Base-by-base conservation (phyloP, 2,797 vertebrate species). In the Argentina silus region DNA sequence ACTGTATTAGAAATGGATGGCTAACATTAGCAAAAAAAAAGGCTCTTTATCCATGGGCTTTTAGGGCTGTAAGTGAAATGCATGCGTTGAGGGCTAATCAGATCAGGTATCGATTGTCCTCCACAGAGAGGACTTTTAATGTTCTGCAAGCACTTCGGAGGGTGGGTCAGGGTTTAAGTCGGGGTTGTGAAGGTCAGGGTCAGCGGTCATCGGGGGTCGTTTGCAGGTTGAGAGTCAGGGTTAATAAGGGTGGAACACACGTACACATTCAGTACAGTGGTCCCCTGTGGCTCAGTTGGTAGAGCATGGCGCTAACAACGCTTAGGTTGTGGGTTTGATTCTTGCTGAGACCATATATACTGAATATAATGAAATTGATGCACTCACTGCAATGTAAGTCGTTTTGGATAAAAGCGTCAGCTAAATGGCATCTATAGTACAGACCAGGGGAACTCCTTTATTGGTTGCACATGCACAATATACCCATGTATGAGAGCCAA, bases 41-140 rank as follows among this genome's bases (percentile, higher is more conserved):
- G 78, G 70, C 72, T 80, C 75, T 15, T 83, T 84, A 75, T 80
- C 84, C 79, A 81, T 75, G 53, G 65, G 73, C 70, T 74, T 84
- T 82, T 87, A 70, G 76, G 76, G 83, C 77, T 83, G 66, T 84
- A 75, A 80, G 77, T 81, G 64, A 83, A 83, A 85, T 69, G 61
- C 82, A 77, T 81, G 72, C 77, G 78, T 76, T 61, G 77, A 71
- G 79, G 77, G 45, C 80, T 88, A 89, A 91, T 90, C 83, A 88
- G 77, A 90, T 90, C 78, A 83, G 60, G 55, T 86, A 90, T 89
- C 72, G 87, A 91, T 85, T 71, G 74, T 72, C 77, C 78, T 77
- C 86, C 78, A 78, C 79, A 72, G 70, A 53, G 51, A 76, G 71
- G 59, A 80, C 48, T 73, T 77, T 72, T 83, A 79, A 88, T 78